Conservation (phyloP, 2,797 vertebrate species). For the Distichodus sexfasciatus region DNA sequence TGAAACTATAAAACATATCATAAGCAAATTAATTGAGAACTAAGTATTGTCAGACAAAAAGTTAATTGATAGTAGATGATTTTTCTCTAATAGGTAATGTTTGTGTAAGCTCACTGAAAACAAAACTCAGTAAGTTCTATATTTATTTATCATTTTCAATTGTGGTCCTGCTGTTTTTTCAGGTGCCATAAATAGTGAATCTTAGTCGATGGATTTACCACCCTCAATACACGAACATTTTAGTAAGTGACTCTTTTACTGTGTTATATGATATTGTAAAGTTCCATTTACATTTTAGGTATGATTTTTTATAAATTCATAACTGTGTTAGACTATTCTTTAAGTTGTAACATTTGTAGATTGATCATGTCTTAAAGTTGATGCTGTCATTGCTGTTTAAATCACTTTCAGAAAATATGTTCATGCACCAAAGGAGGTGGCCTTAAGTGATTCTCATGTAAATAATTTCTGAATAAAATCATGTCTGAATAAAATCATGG, state of each 20-base stretch:
- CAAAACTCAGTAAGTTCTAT: too few species aligned
- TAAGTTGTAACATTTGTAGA: not conserved
- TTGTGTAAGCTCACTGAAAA: too few species aligned
- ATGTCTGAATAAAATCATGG: too few species aligned
- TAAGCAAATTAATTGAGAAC: too few species aligned
- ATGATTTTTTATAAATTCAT: too few species aligned
- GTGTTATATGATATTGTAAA: not conserved
- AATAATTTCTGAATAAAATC: not conserved
- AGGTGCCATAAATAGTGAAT: slow-evolving; percentile 67
- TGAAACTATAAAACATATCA: too few species aligned
- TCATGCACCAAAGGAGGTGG: not conserved
- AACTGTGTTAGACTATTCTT: not conserved
- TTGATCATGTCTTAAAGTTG: not conserved
- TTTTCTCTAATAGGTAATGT: too few species aligned
- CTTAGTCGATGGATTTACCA: slow-evolving; percentile 76
- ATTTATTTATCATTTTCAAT: slow-evolving; percentile 25
- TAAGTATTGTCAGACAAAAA: too few species aligned
- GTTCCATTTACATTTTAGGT: not conserved
- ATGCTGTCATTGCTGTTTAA: not conserved
- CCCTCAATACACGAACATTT: slow-evolving; percentile 68
- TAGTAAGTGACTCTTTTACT: slow-evolving; percentile 63
- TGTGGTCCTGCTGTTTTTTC: too few species aligned
- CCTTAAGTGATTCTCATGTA: not conserved
- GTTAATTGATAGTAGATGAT: too few species aligned
- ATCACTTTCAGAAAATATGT: not conserved